These are phyloP conservation scores for Scaeva pyrastri DNA, from an alignment of 2,888 invertebrate species.

Conservation along the genomic window DNA sequence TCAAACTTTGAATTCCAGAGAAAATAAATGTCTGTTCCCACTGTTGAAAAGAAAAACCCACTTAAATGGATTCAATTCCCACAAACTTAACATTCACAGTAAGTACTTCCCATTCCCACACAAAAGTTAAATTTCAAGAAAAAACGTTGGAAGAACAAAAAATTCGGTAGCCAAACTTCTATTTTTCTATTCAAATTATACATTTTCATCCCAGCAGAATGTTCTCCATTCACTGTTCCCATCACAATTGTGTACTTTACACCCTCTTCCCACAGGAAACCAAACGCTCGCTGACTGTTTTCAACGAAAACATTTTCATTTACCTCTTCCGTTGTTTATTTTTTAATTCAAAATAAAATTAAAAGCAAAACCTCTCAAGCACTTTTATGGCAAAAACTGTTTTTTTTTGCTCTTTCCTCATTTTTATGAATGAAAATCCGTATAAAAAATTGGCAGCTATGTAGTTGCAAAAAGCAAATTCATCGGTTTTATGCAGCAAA, in stretches of 20 bases:
- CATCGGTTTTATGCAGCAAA: slow-evolving; percentile 47
- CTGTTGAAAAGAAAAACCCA: background rate
- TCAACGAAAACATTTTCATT: slow-evolving; percentile 33
- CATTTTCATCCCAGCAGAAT: slow-evolving; percentile 7
- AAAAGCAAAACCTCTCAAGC: slow-evolving; percentile 38
- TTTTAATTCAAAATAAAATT: slow-evolving; percentile 22
- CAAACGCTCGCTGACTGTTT: background rate
- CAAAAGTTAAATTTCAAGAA: background rate
- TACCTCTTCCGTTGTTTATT: slow-evolving; percentile 42
- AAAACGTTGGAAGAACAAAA: background rate
- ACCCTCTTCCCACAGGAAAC: slow-evolving; percentile 36
- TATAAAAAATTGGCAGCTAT: slow-evolving; percentile 39
- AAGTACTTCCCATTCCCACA: background rate
- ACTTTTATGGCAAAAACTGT: slow-evolving; percentile 18
- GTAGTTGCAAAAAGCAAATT: slow-evolving; percentile 24
- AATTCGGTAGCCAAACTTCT: background rate
- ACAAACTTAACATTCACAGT: background rate
- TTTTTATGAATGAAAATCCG: slow-evolving; percentile 46
- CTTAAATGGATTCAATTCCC: slow-evolving; percentile 3
- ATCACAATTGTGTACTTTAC: slow-evolving; percentile 1
- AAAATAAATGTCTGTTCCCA: background rate
- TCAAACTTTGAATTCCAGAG: background rate
- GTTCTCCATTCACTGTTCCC: background rate
- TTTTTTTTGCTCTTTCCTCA: slow-evolving; percentile 13
- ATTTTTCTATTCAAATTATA: slow-evolving; percentile 36